phyloP scores from a whole-genome alignment of 1,140 invertebrate species.

The Macrotrachela quadricornifera region DNA sequence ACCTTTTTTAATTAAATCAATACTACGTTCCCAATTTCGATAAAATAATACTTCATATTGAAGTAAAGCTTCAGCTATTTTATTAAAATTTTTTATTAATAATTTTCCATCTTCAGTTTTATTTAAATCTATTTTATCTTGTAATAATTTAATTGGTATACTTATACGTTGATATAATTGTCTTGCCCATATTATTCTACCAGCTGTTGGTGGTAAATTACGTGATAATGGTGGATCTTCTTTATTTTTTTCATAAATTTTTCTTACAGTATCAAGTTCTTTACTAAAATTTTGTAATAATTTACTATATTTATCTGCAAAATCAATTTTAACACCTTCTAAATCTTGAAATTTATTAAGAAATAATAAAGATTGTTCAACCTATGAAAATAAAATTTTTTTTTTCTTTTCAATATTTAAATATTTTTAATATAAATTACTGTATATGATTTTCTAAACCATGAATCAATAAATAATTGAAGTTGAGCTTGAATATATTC shows the following conservation, averaged over 20 bases:
- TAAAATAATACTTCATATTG: slow-evolving; percentile 28
- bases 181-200: slow-evolving; percentile 32
- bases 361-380: slow-evolving; percentile 26
- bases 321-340: slow-evolving; percentile 21
- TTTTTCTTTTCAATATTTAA: background rate
- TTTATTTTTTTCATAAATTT: slow-evolving; percentile 32
- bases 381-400: slow-evolving; percentile 15
- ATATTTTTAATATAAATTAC: no score
- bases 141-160: slow-evolving; percentile 36
- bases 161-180: slow-evolving; percentile 33
- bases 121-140: slow-evolving; percentile 23
- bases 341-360: slow-evolving; percentile 29
- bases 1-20: slow-evolving; percentile 25
- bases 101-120: slow-evolving; percentile 36
- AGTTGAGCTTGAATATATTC: slow-evolving; percentile 22
- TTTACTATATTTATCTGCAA: slow-evolving; percentile 53
- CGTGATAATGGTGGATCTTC: slow-evolving; percentile 26
- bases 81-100: slow-evolving; percentile 42
- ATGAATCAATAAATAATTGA: slow-evolving; percentile 28
- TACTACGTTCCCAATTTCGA: slow-evolving; percentile 18
- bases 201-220: slow-evolving; percentile 30
- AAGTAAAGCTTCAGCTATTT: slow-evolving; percentile 29
- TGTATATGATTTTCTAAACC: slow-evolving; percentile 24
- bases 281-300: slow-evolving; percentile 58
- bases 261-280: slow-evolving; percentile 55